Percentiles rank a stretch among this genome's conserved stretches.
phyloP scores from a whole-genome alignment of 2,888 invertebrate species.

The Mythimna vitellina region DNA sequence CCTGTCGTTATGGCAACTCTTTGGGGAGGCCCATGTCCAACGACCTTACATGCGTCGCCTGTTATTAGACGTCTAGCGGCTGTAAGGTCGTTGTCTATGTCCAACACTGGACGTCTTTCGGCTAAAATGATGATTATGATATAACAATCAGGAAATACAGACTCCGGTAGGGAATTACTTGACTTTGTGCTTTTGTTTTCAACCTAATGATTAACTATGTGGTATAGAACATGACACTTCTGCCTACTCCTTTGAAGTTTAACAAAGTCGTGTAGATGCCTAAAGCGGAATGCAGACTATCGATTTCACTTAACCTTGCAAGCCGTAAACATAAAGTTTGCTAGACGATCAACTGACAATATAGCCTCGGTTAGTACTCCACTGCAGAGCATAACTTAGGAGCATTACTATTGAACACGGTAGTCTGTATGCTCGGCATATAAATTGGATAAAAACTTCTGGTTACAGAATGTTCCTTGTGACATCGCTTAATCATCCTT shows the following conservation, averaged over 20 bases:
- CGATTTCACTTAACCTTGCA: slow-evolving; percentile 21
- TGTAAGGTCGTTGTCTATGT: too few species aligned
- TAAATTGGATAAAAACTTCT: slow-evolving; percentile 10
- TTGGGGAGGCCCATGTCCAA: too few species aligned
- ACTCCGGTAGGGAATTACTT: background rate
- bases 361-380: slow-evolving; percentile 5
- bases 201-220: background rate
- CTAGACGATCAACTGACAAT: slow-evolving; percentile 16
- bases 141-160: background rate
- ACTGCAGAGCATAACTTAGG: slow-evolving; percentile 2
- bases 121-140: too few species aligned
- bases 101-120: too few species aligned
- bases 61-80: too few species aligned
- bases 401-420: background rate
- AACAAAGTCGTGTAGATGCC: background rate
- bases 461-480: background rate
- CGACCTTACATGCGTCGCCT: too few species aligned
- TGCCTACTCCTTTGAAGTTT: background rate
- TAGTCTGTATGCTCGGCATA: background rate
- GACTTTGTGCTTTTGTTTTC: too few species aligned
- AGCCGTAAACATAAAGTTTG: slow-evolving; percentile 32
- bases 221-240: background rate
- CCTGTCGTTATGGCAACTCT: too few species aligned
- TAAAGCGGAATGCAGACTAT: slow-evolving; percentile 23
- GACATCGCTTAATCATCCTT: background rate